Evolutionary conservation across 2,888 invertebrate species (phyloP).

Genomic region (Tipula unca): DNA sequence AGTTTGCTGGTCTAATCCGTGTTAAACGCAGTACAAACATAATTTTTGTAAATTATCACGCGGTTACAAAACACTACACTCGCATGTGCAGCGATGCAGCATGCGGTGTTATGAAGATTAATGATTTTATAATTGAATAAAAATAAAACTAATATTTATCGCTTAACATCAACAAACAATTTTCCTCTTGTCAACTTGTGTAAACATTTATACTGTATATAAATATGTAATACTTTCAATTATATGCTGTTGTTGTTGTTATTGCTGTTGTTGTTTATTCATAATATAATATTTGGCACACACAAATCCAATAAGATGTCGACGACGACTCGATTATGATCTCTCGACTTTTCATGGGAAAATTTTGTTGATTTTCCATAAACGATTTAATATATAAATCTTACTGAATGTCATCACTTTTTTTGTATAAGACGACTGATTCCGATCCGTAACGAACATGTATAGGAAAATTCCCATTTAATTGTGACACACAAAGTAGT

Average conservation of each 20-base stretch:
- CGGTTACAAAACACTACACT: not conserved
- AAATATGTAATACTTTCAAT: not conserved
- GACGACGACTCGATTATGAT: not conserved
- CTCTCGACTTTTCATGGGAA: not conserved
- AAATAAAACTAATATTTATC: not conserved
- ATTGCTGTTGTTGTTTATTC: not conserved
- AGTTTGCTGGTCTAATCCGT: not conserved
- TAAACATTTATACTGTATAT: not conserved
- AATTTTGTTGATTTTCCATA: constrained; percentile 14
- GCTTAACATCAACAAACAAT: not conserved
- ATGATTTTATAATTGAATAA: not conserved
- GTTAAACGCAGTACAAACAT: not conserved
- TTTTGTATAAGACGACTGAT: not conserved
- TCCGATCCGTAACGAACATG: not conserved
- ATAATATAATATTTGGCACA: not conserved
- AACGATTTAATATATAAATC: not conserved
- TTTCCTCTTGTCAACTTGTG: not conserved
- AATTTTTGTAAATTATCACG: not conserved
- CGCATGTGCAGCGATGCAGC: not conserved
- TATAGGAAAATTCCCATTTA: not conserved
- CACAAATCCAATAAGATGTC: not conserved
- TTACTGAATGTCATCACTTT: not conserved
- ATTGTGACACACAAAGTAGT: no score
- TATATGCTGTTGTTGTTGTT: not conserved
- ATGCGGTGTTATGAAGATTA: not conserved